phyloP scores from a whole-genome alignment of 2,113 vertebrate genomes.

The Ceuthmochares aereus region DNA sequence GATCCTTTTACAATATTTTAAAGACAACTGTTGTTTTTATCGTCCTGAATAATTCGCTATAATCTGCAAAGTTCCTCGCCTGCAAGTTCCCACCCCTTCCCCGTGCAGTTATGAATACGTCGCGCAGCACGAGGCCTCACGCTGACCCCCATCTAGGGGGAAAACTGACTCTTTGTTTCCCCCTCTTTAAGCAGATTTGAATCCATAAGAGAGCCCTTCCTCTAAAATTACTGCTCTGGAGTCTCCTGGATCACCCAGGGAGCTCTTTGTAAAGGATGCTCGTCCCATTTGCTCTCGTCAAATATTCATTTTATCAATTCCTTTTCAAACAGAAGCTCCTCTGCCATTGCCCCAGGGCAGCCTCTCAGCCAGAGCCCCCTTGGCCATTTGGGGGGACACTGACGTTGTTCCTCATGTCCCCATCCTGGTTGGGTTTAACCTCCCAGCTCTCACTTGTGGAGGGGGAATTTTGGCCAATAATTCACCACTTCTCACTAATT shows the following conservation, averaged over 20 bases:
- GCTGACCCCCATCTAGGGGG: not conserved
- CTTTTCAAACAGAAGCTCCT: not conserved
- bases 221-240: conserved; percentile 35
- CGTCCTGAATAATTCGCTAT: conserved; percentile 37
- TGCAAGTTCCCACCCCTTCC: not conserved
- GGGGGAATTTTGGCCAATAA: not conserved
- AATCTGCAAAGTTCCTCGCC: conserved; percentile 40
- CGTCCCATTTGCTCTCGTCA: not conserved
- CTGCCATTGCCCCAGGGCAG: not conserved
- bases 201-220: conserved; percentile 36
- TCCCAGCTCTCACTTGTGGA: not conserved
- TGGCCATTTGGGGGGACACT: not conserved
- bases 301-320: not conserved
- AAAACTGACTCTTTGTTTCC: conserved; percentile 57
- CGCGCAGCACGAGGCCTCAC: not conserved
- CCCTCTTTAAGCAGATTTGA: conserved; percentile 48
- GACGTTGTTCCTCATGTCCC: not conserved
- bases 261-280: conserved; percentile 19
- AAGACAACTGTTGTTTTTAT: conserved; percentile 57
- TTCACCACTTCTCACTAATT: not conserved
- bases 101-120: not conserved
- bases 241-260: conserved; percentile 55
- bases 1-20: conserved; percentile 51
- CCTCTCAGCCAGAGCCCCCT: not conserved
- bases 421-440: not conserved